Evolutionary conservation across 2,888 invertebrate genomes (phyloP).

Genomic region (Germaria angustata): DNA sequence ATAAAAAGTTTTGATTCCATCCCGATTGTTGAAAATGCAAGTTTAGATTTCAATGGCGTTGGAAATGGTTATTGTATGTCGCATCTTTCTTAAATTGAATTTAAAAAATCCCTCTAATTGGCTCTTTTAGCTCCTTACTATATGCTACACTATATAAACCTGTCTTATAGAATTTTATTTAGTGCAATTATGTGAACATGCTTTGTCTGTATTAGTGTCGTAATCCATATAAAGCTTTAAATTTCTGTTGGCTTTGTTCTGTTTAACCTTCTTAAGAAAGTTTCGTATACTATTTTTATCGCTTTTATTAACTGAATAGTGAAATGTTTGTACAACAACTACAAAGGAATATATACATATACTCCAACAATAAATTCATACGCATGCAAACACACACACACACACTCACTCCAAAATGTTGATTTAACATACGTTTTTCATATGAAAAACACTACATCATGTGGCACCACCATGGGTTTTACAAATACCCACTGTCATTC

Average conservation of each 20-base stretch:
- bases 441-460: neutral
- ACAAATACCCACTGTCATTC: neutral
- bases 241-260: neutral
- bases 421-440: neutral
- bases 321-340: neutral
- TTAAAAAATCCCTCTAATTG: too few species aligned
- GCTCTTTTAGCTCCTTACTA: too few species aligned
- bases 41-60: too few species aligned
- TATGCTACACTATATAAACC: too few species aligned
- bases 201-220: neutral
- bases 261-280: slow-evolving; percentile 16
- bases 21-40: too few species aligned
- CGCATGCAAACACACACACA: neutral
- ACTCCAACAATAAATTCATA: too few species aligned
- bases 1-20: too few species aligned
- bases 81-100: too few species aligned
- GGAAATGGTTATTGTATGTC: too few species aligned
- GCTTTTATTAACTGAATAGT: neutral
- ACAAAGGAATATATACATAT: too few species aligned
- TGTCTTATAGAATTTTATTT: too few species aligned
- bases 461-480: neutral
- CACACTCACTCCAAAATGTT: neutral
- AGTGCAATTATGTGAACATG: neutral
- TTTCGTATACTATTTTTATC: neutral
- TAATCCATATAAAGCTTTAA: neutral